Evolutionary conservation across 2,113 vertebrate genomes (phyloP), one percentile per base, ranked within the genome.

Genomic region (Bambusicola thoracicus): DNA sequence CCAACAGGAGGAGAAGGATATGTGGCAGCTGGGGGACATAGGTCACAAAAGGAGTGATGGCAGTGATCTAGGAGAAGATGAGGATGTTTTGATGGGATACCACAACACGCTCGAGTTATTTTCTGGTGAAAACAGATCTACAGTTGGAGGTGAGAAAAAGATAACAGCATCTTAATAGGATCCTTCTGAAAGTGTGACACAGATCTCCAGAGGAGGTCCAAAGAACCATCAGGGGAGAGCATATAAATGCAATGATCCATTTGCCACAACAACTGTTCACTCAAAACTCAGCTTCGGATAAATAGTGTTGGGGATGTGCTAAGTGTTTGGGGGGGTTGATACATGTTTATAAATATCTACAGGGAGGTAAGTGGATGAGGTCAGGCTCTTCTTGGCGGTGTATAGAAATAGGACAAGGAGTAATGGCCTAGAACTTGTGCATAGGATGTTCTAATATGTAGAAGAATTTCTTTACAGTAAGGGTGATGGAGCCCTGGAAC

Each of bases 231-330:
- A 65, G 49, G 44, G 62, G 49, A 84, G 56, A 69, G 49, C 21
- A 21, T 0, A 0, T 11, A 58, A 85, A 48, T 41, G 61, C 55
- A 72, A 4, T 1, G 1, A 68, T 61, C 40, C 6, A 7, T 65
- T 72, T 53, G 25, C 34, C 63, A 6, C 40, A 18, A 48, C 29
- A 24, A 5, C 0, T 68, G 32, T 75, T 93, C 75, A n/a, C 36
- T 36, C 62, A n/a, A 73, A 92, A 41, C 21, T 16, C 20, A 21
- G 24, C 36, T 48, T 77, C 25, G 22, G 55, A 79, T 61, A 69
- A 93, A 72, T 58, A 36, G 15, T 16, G 27, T 17, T 53, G 51
- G 15, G 51, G 51, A 29, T 29, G 14, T 53, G 51, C 41, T 43
- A 16, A 15, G 41, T 43, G 13, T 43, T 43, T 43, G 14, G 14